A percentile compares a stretch with the other conserved stretches of the same genome.
Conservation (phyloP, 2,797 vertebrate genomes). For the Hirundo rustica region DNA sequence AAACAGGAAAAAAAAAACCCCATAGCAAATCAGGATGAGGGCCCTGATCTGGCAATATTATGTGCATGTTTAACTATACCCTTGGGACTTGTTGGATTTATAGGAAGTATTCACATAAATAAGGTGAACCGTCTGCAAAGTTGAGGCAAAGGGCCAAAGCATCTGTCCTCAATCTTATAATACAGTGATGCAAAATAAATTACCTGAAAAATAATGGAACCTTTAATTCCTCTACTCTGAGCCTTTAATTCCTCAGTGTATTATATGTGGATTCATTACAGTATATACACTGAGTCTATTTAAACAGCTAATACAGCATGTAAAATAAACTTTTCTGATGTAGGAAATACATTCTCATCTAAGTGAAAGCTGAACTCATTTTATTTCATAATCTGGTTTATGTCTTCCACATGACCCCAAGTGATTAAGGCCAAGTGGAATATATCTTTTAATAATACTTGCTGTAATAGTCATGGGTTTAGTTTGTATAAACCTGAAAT, state of each 20-base stretch:
- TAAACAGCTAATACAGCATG: conserved; percentile 67
- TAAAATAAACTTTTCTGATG: conserved; percentile 63
- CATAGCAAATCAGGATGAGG: background rate
- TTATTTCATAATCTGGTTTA: conserved; percentile 56
- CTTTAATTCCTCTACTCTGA: conserved; percentile 62
- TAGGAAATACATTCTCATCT: conserved; percentile 59
- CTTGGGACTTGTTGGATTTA: conserved; percentile 41
- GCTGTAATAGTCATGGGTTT: background rate
- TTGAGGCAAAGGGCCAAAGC: conserved; percentile 61
- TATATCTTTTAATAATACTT: conserved; percentile 22
- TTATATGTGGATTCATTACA: conserved; percentile 68
- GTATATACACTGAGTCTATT: conserved; percentile 63
- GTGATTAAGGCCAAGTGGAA: conserved; percentile 52
- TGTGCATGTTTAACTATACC: conserved; percentile 15
- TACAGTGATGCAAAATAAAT: conserved; percentile 62
- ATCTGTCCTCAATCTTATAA: conserved; percentile 68
- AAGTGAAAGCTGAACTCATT: conserved; percentile 54
- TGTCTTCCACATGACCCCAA: conserved; percentile 54
- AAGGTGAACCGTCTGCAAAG: conserved; percentile 45
- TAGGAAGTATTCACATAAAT: conserved; percentile 46
- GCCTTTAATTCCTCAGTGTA: conserved; percentile 67
- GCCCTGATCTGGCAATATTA: conserved; percentile 24
- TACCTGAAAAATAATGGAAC: conserved; percentile 67
- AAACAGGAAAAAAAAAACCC: background rate
- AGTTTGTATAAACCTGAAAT: conserved; percentile 20